phyloP scores from a whole-genome alignment of 2,113 vertebrate species.

The Ctenodactylus gundi region DNA sequence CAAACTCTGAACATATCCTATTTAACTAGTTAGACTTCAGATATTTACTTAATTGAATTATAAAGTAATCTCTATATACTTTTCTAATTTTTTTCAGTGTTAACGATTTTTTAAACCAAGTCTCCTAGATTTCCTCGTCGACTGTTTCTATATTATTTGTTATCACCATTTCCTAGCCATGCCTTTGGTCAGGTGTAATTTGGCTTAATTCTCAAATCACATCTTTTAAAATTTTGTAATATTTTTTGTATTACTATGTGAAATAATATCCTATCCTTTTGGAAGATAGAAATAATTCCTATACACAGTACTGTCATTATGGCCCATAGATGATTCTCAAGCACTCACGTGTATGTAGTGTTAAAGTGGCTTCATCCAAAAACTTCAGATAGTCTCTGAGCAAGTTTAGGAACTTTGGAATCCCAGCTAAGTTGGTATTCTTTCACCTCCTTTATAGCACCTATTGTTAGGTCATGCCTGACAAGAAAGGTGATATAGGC shows the following conservation, averaged over 20 bases:
- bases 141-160: background rate
- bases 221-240: conserved; percentile 34
- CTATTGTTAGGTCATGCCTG: background rate
- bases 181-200: conserved; percentile 38
- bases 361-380: conserved; percentile 9
- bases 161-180: conserved; percentile 23
- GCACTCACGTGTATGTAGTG: too few species aligned
- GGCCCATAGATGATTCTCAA: background rate
- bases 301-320: background rate
- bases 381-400: background rate
- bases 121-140: background rate
- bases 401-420: background rate
- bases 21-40: conserved; percentile 10
- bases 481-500: background rate
- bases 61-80: background rate
- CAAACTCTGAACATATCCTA: background rate
- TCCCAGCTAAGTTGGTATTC: background rate
- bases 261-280: conserved; percentile 4
- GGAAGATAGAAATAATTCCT: conserved; percentile 30
- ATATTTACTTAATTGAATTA: conserved; percentile 25
- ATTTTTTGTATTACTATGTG: background rate
- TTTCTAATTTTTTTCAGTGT: conserved; percentile 28
- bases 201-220: conserved; percentile 39
- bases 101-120: background rate
- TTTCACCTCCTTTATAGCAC: background rate